These are phyloP conservation scores for Hirundichthys speculiger DNA, from an alignment of 2,113 vertebrate genomes.

Conservation along the genomic window DNA sequence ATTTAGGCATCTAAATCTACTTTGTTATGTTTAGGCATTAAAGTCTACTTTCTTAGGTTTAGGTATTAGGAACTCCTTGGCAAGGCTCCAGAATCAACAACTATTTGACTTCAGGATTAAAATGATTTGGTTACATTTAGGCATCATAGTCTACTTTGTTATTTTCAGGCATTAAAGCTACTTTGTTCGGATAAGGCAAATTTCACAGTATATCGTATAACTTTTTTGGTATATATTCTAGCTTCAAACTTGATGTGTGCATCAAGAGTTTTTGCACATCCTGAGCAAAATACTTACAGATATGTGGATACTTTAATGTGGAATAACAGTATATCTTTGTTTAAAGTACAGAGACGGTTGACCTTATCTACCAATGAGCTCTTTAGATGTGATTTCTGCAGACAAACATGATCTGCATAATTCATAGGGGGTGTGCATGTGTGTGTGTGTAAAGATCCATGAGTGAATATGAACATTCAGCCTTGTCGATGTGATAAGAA, in stretches of 20 bases:
- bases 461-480: conserved; percentile 30
- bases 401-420: conserved; percentile 55
- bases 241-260: not conserved
- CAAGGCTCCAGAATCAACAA: too few relatives aligned
- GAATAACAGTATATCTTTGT: conserved; percentile 25
- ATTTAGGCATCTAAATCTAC: too few relatives aligned
- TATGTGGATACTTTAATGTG: not conserved
- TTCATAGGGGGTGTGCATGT: conserved; percentile 45
- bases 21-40: too few relatives aligned
- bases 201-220: too few relatives aligned
- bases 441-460: conserved; percentile 23
- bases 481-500: not conserved
- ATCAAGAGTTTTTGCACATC: not conserved
- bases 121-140: too few relatives aligned
- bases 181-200: too few relatives aligned
- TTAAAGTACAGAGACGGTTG: conserved; percentile 15
- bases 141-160: too few relatives aligned
- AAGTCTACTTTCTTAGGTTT: too few relatives aligned
- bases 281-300: not conserved
- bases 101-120: too few relatives aligned
- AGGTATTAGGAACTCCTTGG: too few relatives aligned
- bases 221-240: too few relatives aligned
- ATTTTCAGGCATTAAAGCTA: too few relatives aligned
- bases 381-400: conserved; percentile 41
- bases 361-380: conserved; percentile 21